Evolutionary conservation across 2,888 invertebrate species (phyloP).

Genomic region (Priocnemis perturbator): DNA sequence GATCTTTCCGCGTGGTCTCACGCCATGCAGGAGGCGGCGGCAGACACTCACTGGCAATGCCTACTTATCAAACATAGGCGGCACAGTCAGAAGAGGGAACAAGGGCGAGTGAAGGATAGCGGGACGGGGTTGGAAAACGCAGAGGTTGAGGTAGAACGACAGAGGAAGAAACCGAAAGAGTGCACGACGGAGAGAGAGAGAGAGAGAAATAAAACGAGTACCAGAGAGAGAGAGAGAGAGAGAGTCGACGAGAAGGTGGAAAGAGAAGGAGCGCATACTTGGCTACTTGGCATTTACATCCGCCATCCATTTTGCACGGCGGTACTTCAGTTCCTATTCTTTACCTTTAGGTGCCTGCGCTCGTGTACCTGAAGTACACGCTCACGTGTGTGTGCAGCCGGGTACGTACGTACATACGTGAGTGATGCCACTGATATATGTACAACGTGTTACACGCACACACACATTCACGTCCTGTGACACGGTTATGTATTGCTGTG

Average conservation of each 20-base stretch:
- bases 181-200: constrained; percentile 1
- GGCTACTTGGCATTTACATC: constrained; percentile 67
- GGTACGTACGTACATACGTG: no score
- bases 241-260: not conserved
- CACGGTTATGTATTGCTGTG: constrained; percentile 22
- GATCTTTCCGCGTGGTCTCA: constrained; percentile 57
- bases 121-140: not conserved
- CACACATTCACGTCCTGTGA: no score
- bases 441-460: no score
- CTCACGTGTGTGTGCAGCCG: constrained; percentile 21
- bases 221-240: constrained; percentile 16
- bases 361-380: constrained; percentile 25
- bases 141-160: not conserved
- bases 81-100: not conserved
- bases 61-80: constrained; percentile 8
- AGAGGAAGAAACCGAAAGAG: constrained; percentile 10
- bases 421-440: no score
- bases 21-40: constrained; percentile 36
- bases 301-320: constrained; percentile 63
- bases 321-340: constrained; percentile 58
- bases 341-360: constrained; percentile 54
- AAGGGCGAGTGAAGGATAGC: constrained; percentile 13
- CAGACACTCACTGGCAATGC: constrained; percentile 35
- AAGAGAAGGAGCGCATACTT: constrained; percentile 34
- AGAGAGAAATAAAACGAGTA: constrained; percentile 17